Evolutionary conservation across 2,888 invertebrate species (phyloP), one percentile per base, ranked within the genome.

Genomic region (Matsumyia berberina): DNA sequence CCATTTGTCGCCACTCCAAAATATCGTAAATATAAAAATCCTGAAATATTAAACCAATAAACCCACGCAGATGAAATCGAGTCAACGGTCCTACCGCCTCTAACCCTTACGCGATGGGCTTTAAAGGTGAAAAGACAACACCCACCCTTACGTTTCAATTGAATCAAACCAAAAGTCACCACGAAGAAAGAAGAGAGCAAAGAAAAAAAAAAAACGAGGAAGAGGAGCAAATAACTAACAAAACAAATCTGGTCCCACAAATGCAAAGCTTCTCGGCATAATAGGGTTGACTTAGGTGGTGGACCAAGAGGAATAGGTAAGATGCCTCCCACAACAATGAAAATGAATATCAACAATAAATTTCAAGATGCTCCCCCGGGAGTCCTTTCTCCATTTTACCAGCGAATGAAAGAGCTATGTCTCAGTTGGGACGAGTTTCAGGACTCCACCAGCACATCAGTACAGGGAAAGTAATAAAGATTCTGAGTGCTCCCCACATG

Each of bases 311-410:
- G 17, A 55, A 17, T 35, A 70, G 58, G 70, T 42, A 51, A 9
- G n/a, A 62, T 12, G 24, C 24, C 57, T 29, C 77, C 58, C 33
- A 17, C 55, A 55, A 49, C 70, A 78, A 78, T 62, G 70, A 78
- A 70, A 70, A 70, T 69, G 42, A 77, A 60, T 77, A 53, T 57
- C 53, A 70, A 57, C 62, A 57, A 78, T 78, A 78, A 78, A 70
- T 78, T 78, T 49, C 37, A 49, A 49, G 70, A 46, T 57, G 37
- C 55, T 78, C 70, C 69, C 64, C 5, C n/a, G 70, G 42, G 78
- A 69, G 69, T 69, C 12, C 53, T 77, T 77, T 17, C 69, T 33
- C 44, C 77, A 69, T 69, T 77, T 60, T 53, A 17, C 15, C 29
- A 19, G 44, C 24, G 44, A 64, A 35, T 46, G 24, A 33, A 67